Base-by-base conservation (phyloP, 2,888 invertebrate species). In the Drosophila algonquin region DNA sequence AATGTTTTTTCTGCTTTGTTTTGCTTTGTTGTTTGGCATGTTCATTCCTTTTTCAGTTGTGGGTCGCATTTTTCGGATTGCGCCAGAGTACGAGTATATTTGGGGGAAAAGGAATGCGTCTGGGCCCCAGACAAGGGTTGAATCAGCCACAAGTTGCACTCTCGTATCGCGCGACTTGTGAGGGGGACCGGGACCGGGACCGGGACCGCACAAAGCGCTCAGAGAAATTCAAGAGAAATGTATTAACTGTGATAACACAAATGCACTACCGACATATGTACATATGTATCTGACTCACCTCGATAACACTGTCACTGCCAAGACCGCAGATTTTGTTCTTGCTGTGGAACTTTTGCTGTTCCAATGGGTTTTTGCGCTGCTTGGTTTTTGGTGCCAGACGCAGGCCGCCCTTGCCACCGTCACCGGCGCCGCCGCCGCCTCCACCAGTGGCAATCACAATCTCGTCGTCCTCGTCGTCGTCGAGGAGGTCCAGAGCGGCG, bases 291-390 rank as follows among this genome's bases (percentile, higher is more conserved):
- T 45, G 48, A 88, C 91, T 91, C 69, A 91, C 91, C 91, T 90
- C 88, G 80, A 91, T 86, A 68, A 91, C 72, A 73, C 87, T 90
- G 75, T 91, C 91, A 52, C 89, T 91, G 75, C 90, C 89, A 71
- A 91, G 79, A 44, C 90, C 90, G 65, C 87, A 90, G 76, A 90
- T 83, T 62, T 87, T 86, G 30, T 79, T 76, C 12, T 56, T 81
- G 60, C 73, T 76, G 56, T 76, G 78, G 64, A 76, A 48, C 53
- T 93, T 53, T 8, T 77, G 69, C 67, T 61, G 56, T 30, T 77
- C 54, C 32, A 45, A 74, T 47, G 75, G 75, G 51, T 81, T 86
- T 21, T 87, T 82, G 18, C 80, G 79, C 45, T 80, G 77, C 50
- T 63, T 73, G 18, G 63, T 21, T n/a, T 63, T 44, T 32, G 68